These are phyloP conservation scores for Novumbra hubbsi DNA, from an alignment of 2,797 vertebrate species.

Conservation along the genomic window DNA sequence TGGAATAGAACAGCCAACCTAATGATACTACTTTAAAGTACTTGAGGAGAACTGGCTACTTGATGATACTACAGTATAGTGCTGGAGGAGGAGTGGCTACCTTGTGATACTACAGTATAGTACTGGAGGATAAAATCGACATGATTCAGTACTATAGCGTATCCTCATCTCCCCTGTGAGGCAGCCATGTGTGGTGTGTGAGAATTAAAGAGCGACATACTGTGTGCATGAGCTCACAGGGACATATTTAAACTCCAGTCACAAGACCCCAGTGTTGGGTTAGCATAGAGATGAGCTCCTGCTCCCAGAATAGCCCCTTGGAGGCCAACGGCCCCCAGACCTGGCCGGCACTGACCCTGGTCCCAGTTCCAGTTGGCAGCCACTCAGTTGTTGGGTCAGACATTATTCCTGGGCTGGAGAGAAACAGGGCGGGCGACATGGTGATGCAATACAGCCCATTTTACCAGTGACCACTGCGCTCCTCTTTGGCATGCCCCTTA, in stretches of 20 bases:
- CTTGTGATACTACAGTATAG: background rate
- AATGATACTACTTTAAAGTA: no score
- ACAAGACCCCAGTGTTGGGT: slow-evolving; percentile 74
- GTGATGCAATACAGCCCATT: slow-evolving; percentile 64
- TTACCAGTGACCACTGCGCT: slow-evolving; percentile 61
- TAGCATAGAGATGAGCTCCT: slow-evolving; percentile 72
- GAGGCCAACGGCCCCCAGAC: slow-evolving; percentile 43
- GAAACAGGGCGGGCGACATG: slow-evolving; percentile 1
- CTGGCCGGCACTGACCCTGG: slow-evolving; percentile 64
- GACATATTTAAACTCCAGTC: slow-evolving; percentile 73
- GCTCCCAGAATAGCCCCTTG: slow-evolving; percentile 73
- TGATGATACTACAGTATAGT: no score
- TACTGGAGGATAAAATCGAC: background rate
- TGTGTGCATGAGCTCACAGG: slow-evolving; percentile 53
- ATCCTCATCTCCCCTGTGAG: slow-evolving; percentile 39
- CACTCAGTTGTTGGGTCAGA: slow-evolving; percentile 73
- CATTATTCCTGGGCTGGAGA: slow-evolving; percentile 55
- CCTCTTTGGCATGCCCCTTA: slow-evolving; percentile 44
- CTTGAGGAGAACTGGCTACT: no score
- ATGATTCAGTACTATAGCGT: slow-evolving; percentile 3
- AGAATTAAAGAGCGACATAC: background rate
- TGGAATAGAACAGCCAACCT: no score
- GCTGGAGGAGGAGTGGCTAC: no score
- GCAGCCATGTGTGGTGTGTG: slow-evolving; percentile 18
- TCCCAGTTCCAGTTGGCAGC: slow-evolving; percentile 75